Evolutionary conservation across 2,888 invertebrate species (phyloP), one percentile per base, ranked within the genome.

Genomic region (Drosophila atripex): DNA sequence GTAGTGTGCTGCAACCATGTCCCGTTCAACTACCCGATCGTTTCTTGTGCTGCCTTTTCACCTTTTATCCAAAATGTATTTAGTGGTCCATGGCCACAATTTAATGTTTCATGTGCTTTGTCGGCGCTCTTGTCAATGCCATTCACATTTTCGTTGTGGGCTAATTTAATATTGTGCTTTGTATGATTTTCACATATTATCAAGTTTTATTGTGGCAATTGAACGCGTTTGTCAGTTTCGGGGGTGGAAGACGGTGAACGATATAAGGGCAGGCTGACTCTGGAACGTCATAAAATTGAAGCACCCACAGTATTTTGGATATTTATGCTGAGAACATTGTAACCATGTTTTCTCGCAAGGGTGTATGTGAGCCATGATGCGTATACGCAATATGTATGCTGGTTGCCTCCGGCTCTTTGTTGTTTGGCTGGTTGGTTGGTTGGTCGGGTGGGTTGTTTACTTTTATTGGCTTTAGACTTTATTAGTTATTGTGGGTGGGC

Each of bases 141-240:
- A 51, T 71, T 57, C 46, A 51, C 50, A 54, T 72, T 54, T 50
- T 69, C 71, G 70, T 78, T 74, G 75, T 78, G 72, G 65, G 78
- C 87, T 85, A 85, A 86, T 85, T 85, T 85, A 85, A 85, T 85
- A 85, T 85, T 85, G 87, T 86, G 87, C 84, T 85, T 85, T 85
- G 84, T 86, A 85, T 85, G 84, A 85, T 85, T 85, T 85, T 85
- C 84, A 86, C 84, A 85, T 85, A 86, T 85, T 85, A 85, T 85
- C 85, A 75, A 86, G 78, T 85, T 85, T 85, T 85, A 86, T 85
- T 82, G 85, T 87, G 75, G 82, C 87, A 85, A 85, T 85, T 80
- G 84, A 86, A 86, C 85, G 86, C 85, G 84, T 82, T 79, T 83
- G 77, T 76, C 77, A 70, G 68, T 35, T 35, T 35, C n/a, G 35